Evolutionary conservation across 1,140 invertebrate genomes (phyloP).

Genomic region (Drosophila burlai): DNA sequence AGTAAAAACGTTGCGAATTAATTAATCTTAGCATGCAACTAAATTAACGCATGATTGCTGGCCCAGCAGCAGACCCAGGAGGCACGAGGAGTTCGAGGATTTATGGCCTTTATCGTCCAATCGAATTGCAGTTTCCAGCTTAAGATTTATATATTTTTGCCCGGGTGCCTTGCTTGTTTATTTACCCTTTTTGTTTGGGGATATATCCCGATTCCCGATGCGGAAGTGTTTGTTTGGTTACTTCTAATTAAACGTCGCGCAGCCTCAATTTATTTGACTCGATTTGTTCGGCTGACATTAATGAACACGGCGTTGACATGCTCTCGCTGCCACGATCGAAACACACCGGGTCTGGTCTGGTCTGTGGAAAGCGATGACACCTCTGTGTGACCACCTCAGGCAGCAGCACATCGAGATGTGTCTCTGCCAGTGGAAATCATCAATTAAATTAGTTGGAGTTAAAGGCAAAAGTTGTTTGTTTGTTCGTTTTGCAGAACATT

Average conservation of each 20-base stretch:
- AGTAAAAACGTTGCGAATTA: constrained; percentile 76
- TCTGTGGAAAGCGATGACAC: constrained; percentile 55
- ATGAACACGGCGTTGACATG: constrained; percentile 78
- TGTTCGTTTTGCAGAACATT: constrained; percentile 71
- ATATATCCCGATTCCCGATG: constrained; percentile 45
- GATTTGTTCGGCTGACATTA: constrained; percentile 72
- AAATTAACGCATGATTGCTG: constrained; percentile 81
- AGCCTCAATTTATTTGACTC: constrained; percentile 74
- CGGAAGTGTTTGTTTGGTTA: constrained; percentile 55
- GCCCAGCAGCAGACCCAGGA: constrained; percentile 42
- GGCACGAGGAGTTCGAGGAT: constrained; percentile 53
- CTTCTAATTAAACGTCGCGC: constrained; percentile 72
- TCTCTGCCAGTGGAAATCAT: constrained; percentile 73
- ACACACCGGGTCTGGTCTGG: constrained; percentile 12
- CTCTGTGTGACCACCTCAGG: constrained; percentile 49
- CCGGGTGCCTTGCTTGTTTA: constrained; percentile 19
- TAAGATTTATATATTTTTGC: constrained; percentile 70
- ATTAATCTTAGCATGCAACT: constrained; percentile 81
- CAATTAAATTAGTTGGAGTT: constrained; percentile 78
- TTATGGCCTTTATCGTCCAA: constrained; percentile 79
- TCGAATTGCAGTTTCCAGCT: constrained; percentile 70
- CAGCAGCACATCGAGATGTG: constrained; percentile 43
- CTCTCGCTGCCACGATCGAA: constrained; percentile 64
- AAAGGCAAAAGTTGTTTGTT: constrained; percentile 52
- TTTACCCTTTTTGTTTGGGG: constrained; percentile 5